These are phyloP conservation scores for Xanthorhoe spadicearia DNA, from an alignment of 2,888 invertebrate genomes.

Conservation along the genomic window DNA sequence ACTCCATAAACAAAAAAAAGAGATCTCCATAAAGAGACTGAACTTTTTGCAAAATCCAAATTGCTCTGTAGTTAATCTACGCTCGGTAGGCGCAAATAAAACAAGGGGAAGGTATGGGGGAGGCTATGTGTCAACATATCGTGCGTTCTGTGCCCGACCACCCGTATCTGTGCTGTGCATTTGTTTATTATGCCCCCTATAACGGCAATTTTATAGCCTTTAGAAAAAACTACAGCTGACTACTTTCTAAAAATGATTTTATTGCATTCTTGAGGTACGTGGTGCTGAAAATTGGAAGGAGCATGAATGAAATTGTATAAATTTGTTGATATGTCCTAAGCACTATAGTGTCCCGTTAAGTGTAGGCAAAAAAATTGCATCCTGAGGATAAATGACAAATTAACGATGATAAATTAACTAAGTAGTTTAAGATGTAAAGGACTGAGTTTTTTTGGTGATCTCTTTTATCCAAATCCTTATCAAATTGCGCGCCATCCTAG, in stretches of 20 bases:
- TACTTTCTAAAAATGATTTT: slow-evolving; percentile 55
- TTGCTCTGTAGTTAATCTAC: slow-evolving; percentile 38
- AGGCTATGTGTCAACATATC: slow-evolving; percentile 72
- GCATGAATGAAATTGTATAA: not conserved
- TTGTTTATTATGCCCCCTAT: slow-evolving; percentile 69
- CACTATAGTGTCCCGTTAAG: too few species aligned
- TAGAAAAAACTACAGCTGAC: slow-evolving; percentile 64
- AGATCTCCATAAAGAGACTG: too few species aligned
- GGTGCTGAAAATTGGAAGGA: not conserved
- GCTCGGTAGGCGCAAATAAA: slow-evolving; percentile 41
- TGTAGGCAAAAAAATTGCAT: too few species aligned
- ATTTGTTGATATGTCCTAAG: too few species aligned
- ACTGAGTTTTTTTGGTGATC: too few species aligned
- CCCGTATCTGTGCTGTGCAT: slow-evolving; percentile 68
- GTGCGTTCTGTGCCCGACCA: slow-evolving; percentile 70
- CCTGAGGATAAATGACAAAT: too few species aligned
- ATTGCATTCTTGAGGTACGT: slow-evolving; percentile 51
- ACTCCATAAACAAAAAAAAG: slow-evolving; percentile 25
- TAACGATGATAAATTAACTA: too few species aligned
- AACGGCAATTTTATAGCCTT: slow-evolving; percentile 68
- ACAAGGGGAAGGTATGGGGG: slow-evolving; percentile 44
- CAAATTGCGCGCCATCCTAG: not conserved
- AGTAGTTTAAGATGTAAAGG: too few species aligned
- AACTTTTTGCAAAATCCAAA: slow-evolving; percentile 29
- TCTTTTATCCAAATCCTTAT: too few species aligned